These are phyloP conservation scores for Naja naja DNA, from an alignment of 2,113 vertebrate species.

Conservation along the genomic window DNA sequence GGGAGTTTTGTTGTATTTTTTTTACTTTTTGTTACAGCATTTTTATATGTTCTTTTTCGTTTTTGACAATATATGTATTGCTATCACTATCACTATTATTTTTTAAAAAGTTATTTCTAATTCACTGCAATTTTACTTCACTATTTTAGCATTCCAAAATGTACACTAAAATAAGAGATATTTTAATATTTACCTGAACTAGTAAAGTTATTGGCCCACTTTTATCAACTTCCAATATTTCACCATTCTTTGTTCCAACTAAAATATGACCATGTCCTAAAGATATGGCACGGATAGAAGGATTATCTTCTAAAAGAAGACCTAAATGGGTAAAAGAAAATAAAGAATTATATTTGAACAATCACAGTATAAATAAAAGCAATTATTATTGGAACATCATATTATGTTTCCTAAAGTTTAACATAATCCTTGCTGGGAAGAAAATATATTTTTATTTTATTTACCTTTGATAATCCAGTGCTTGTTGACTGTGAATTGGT, in stretches of 20 bases:
- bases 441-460: background rate
- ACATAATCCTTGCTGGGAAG: background rate
- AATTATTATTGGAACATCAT: background rate
- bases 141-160: background rate
- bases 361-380: background rate
- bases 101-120: background rate
- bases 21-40: background rate
- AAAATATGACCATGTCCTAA: slow-evolving; percentile 96
- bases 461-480: background rate
- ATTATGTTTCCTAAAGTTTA: background rate
- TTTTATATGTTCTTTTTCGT: background rate
- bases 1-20: background rate
- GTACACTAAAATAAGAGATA: background rate
- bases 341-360: slow-evolving; percentile 15
- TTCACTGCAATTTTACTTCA: background rate
- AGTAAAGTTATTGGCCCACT: slow-evolving; percentile 91
- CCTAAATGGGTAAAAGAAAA: slow-evolving; percentile 70
- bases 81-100: background rate
- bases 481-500: background rate
- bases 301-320: slow-evolving; percentile 96
- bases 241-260: slow-evolving; percentile 96
- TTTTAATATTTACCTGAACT: slow-evolving; percentile 72
- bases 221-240: slow-evolving; percentile 98
- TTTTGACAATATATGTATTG: background rate
- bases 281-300: slow-evolving; percentile 98